Evolutionary conservation across 2,113 vertebrate genomes (phyloP).

Genomic region (Rattus rattus): DNA sequence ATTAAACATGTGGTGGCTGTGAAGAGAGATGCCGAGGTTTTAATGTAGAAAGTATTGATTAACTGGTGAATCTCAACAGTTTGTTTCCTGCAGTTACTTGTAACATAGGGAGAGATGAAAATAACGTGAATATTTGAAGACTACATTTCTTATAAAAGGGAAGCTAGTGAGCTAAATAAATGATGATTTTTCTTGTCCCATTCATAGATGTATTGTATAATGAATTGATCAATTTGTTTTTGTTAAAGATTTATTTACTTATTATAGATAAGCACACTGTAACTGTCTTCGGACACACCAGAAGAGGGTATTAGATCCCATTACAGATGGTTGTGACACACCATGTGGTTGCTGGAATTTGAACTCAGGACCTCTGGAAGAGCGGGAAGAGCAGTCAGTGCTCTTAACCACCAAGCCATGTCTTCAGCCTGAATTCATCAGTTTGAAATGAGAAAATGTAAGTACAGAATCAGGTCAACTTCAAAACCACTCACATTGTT

Average conservation of each 20-base stretch:
- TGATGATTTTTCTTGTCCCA: not conserved
- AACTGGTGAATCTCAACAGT: slow-evolving; percentile 74
- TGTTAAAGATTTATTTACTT: no score
- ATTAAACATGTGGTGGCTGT: slow-evolving; percentile 82
- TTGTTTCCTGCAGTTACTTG: slow-evolving; percentile 80
- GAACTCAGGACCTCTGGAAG: no score
- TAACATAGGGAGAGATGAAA: slow-evolving; percentile 77
- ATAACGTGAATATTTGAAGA: slow-evolving; percentile 65
- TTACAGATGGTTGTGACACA: no score
- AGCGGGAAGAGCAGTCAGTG: no score
- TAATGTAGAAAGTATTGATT: slow-evolving; percentile 82
- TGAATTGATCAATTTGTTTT: not conserved
- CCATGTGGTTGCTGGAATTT: no score
- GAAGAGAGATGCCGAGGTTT: slow-evolving; percentile 81
- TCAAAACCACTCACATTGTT: not conserved
- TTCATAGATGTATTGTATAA: not conserved
- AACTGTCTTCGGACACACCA: no score
- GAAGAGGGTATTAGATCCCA: no score
- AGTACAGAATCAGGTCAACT: not conserved
- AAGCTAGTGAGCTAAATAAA: not conserved
- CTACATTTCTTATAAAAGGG: not conserved
- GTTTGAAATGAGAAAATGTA: not conserved
- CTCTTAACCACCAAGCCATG: no score
- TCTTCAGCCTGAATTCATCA: not conserved
- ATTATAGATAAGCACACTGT: no score